Conservation (phyloP, 2,797 vertebrate genomes). For the Pitangus sulphuratus region DNA sequence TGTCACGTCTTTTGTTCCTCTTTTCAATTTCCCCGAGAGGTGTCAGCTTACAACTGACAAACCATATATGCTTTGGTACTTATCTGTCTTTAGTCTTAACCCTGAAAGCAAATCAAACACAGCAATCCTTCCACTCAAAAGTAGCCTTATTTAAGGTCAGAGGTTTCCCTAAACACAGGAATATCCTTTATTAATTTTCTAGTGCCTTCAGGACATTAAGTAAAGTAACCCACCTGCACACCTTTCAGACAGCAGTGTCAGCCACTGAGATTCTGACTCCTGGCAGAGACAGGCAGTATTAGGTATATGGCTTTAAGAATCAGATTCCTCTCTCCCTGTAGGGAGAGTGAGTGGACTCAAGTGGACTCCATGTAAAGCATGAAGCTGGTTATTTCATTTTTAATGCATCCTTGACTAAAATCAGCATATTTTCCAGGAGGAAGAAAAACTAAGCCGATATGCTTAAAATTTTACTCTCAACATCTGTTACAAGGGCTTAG, state of each 20-base stretch:
- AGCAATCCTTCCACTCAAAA: background rate
- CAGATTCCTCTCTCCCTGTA: background rate
- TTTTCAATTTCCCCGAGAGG: background rate
- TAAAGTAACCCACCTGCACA: background rate
- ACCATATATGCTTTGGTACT: background rate
- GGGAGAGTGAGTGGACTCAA: background rate
- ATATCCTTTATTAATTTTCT: background rate
- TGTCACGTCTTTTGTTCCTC: background rate
- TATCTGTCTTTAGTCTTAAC: background rate
- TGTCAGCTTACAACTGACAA: background rate
- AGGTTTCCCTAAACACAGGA: background rate
- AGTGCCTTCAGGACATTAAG: background rate
- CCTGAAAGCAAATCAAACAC: background rate
- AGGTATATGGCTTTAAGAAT: background rate
- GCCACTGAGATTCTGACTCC: background rate
- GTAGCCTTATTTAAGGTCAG: background rate
- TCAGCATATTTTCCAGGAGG: background rate
- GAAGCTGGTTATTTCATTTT: background rate
- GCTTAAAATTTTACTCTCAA: background rate
- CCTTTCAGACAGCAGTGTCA: background rate
- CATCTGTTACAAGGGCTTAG: background rate
- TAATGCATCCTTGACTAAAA: background rate
- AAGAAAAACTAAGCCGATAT: background rate
- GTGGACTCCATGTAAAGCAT: background rate
- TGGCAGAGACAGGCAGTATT: background rate